Conservation (phyloP, 2,113 vertebrate species). For the Hyla sarda region DNA sequence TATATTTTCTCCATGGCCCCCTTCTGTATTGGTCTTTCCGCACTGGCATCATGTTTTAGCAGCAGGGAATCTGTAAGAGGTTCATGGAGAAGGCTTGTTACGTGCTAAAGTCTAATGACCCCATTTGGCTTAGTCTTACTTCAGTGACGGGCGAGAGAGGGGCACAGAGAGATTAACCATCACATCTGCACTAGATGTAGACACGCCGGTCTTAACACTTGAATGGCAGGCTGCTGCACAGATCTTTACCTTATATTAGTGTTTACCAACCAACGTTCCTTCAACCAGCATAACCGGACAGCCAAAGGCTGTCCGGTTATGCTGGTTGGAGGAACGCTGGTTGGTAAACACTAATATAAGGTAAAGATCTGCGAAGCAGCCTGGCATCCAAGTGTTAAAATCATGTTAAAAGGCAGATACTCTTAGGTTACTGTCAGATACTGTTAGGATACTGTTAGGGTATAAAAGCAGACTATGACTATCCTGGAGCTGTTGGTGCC, state of each 20-base stretch:
- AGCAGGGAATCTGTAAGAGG: constrained; percentile 11
- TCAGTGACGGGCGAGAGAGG: not conserved
- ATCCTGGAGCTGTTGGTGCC: too few relatives aligned
- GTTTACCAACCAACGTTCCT: too few relatives aligned
- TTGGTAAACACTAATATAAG: too few relatives aligned
- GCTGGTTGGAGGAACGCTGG: too few relatives aligned
- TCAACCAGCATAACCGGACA: too few relatives aligned
- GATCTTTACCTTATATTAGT: not conserved
- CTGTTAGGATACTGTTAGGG: too few relatives aligned
- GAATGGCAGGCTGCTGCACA: not conserved
- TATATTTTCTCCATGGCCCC: not conserved
- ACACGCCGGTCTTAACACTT: not conserved
- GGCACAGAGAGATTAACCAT: not conserved
- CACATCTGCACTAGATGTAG: not conserved
- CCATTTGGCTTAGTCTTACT: not conserved
- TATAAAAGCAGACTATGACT: too few relatives aligned
- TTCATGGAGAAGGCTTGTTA: not conserved
- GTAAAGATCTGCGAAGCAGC: not conserved
- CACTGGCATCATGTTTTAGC: not conserved
- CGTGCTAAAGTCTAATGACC: constrained; percentile 42
- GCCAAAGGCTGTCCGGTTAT: too few relatives aligned
- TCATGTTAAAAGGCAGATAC: too few relatives aligned
- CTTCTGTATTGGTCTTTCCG: constrained; percentile 18
- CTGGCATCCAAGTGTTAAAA: not conserved
- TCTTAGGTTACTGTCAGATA: too few relatives aligned